Base-by-base conservation (phyloP, 2,113 vertebrate species). In the Grallaria varia region DNA sequence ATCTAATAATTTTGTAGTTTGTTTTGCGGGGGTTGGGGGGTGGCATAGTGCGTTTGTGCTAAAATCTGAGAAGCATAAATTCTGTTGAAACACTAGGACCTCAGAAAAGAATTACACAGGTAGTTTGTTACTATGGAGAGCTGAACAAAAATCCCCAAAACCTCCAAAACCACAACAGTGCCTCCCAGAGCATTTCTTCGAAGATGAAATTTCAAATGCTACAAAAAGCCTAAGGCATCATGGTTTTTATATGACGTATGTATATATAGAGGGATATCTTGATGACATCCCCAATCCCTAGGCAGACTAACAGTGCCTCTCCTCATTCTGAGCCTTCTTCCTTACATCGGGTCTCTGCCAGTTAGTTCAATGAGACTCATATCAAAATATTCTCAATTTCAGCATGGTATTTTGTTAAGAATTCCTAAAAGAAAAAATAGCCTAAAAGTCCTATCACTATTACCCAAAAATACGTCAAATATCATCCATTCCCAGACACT, bases 11-110 rank as follows among this genome's bases (percentile, higher is more conserved):
- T 91, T 49, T 50, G 9, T 44, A 12, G 60, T 83, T 47, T 66
- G 12, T 2, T 2, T 49, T n/a, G n/a, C n/a, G 27, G 8, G 8
- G 3, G 0, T 25, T 50, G n/a, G n/a, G n/a, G n/a, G n/a, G n/a
- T n/a, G n/a, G n/a, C n/a, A n/a, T n/a, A n/a, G n/a, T n/a, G n/a
- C n/a, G n/a, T n/a, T n/a, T n/a, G 45, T 28, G 0, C 52, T 78
- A 24, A 88, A 84, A 22, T 69, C 40, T 60, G 62, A 82, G 81
- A 72, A 71, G 64, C n/a, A 60, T 75, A 73, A 94, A 90, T 74
- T 73, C 71, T 58, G 18, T n/a, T 79, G 79, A 83, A 93, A 24
- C 33, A 77, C 80, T 58, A 86, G 28, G 42, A 88, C 39, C 31
- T 39, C 58, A 19, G 50, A 88, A 77, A 90, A 93, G 15, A 83